Base-by-base conservation (phyloP, 1,140 invertebrate genomes). In the Onthophagus taurus region DNA sequence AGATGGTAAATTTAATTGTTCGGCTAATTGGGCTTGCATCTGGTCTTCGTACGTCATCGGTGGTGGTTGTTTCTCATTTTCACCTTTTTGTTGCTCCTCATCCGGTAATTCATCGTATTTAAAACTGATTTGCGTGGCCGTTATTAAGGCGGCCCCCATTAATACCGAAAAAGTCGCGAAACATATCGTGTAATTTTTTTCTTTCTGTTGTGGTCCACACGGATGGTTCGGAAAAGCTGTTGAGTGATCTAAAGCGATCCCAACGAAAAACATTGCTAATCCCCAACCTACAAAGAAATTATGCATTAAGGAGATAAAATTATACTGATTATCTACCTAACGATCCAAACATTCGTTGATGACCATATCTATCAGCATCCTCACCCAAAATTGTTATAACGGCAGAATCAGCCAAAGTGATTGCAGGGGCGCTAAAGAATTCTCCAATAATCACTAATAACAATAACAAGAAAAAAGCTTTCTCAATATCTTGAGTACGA, bases 141-240 rank as follows among this genome's bases (percentile, higher is more conserved):
- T 86, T 19, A 95, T 84, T 11, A 97, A 74, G 1, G 95, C 92
- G 41, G 88, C 89, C 2, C 88, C 85, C 93, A 99, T 98, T 1
- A 98, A 72, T 7, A 97, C 89, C 16, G 91, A 91, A 68, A 97
- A 99, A 11, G 93, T 93, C 0, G 92, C 89, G 66, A 99, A 99
- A 66, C 95, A 99, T 33, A 97, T 91, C 3, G 91, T 96, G 65
- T 99, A 99, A 64, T 98, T 98, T 59, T 96, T 92, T 61, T 97
- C 93, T 60, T 81, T 80, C 43, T 80, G 76, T 51, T 89, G 83
- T 1, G 87, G 85, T 1, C 80, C 83, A 60, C 95, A 98, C 0
- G 93, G 93, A 67, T 91, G 87, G 52, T 84, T 76, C 8, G 77
- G 87, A 70, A 86, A 99, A 56, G 73, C 83, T 49, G 77, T 96